Base-by-base conservation (phyloP, 2,797 vertebrate genomes). In the Tarsius wallacei region DNA sequence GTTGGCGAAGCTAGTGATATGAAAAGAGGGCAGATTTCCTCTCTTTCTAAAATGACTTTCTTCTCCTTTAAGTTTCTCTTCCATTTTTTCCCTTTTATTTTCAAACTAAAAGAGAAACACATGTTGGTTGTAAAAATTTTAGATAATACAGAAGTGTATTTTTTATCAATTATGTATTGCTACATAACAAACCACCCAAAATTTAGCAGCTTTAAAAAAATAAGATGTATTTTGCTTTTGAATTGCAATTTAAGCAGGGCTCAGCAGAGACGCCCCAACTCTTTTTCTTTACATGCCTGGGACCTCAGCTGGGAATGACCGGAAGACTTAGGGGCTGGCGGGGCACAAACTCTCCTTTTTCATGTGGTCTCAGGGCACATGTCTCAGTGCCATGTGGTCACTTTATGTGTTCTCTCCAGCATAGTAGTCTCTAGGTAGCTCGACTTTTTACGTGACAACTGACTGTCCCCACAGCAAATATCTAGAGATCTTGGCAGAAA, bases 11-110 rank as follows among this genome's bases (percentile, higher is more conserved):
- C 61, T 95, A 28, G 73, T 55, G 28, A 78, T 84, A 73, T 22
- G 53, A 80, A 57, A 81, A 92, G 61, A 82, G 28, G 77, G 31
- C 9, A 85, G 53, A 85, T 64, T 64, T 83, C 61, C 14, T 77
- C 51, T 88, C 26, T 97, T 93, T 74, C 17, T 61, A 70, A 89
- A 88, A 90, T 57, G 19, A 19, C 49, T 66, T 93, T 80, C 49
- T 55, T 88, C 70, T 81, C 77, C 61, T 97, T 96, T 33, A 93
- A 76, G 19, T 87, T 91, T 76, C 28, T 55, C 13, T 96, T 92
- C 92, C 42, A 59, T 51, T 71, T 88, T 97, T 90, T n/a, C 51
- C 55, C 36, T 93, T 96, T 95, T 96, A 68, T 92, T 96, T 94
- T 94, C 51, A 90, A 95, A 70, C 61, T 76, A 53, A 87, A 89